Percentiles rank a stretch among this genome's conserved stretches.
These are phyloP conservation scores for Hemichromis elongatus DNA, from an alignment of 2,113 vertebrate genomes.

Conservation along the genomic window DNA sequence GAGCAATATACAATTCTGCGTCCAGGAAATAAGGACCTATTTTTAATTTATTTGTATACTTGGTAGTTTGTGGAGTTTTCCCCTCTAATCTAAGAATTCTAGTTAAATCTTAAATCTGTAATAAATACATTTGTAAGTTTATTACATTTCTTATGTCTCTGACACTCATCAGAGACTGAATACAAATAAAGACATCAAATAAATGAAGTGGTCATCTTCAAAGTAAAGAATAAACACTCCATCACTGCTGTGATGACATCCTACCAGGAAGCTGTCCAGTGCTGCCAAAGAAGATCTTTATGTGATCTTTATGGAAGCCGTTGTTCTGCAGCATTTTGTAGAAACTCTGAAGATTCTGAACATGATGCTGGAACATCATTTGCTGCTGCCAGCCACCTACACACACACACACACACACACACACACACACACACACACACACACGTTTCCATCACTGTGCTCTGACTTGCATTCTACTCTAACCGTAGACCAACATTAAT, in stretches of 20 bases:
- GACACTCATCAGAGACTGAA: neutral
- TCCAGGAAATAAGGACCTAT: neutral
- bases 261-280: slow-evolving; percentile 72
- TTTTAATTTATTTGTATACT: neutral
- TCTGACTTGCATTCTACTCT: neutral
- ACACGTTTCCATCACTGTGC: neutral
- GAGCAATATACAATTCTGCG: neutral
- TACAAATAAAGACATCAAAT: neutral
- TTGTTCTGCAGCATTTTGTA: slow-evolving; percentile 74
- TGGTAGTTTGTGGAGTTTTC: neutral
- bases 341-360: slow-evolving; percentile 71
- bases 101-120: too few relatives aligned
- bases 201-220: neutral
- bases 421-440: neutral
- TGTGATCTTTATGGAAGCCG: slow-evolving; percentile 77
- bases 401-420: neutral
- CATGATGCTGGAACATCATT: slow-evolving; percentile 73
- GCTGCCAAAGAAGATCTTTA: slow-evolving; percentile 79
- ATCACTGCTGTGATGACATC: neutral
- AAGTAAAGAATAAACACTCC: neutral
- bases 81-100: too few relatives aligned
- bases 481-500: neutral
- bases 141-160: neutral
- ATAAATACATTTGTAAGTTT: neutral
- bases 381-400: slow-evolving; percentile 79